Conservation (phyloP, 92 coral and sea anemone species). For the Phenganax marumi region DNA sequence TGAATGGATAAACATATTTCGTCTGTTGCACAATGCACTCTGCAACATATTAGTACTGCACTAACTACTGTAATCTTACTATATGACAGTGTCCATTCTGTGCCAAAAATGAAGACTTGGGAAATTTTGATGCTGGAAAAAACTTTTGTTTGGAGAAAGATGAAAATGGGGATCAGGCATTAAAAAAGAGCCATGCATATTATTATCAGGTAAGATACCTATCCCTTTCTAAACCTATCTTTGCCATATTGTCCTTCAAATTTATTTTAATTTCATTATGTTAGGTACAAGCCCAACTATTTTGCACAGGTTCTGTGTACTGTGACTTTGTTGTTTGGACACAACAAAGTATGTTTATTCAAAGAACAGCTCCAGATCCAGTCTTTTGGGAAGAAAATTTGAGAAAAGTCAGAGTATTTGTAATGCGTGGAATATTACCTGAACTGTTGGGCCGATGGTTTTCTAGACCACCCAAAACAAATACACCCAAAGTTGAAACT, state of each 20-base stretch:
- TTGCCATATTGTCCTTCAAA: background rate
- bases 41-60: too few relatives aligned
- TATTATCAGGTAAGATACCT: conserved; percentile 23
- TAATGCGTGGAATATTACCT: background rate
- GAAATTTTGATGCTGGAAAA: conserved; percentile 38
- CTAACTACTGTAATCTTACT: too few relatives aligned
- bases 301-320: conserved; percentile 44
- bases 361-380: background rate
- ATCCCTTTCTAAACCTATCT: too few relatives aligned
- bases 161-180: conserved; percentile 35
- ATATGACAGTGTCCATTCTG: conserved; percentile 47
- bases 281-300: conserved; percentile 60
- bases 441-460: conserved; percentile 1
- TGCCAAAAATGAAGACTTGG: conserved; percentile 46
- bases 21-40: too few relatives aligned
- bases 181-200: conserved; percentile 46
- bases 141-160: conserved; percentile 44
- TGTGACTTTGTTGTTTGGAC: conserved; percentile 58
- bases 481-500: background rate
- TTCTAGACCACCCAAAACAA: background rate
- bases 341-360: conserved; percentile 33
- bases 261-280: background rate
- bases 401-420: background rate
- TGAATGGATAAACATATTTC: too few relatives aligned
- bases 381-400: background rate